These are phyloP conservation scores for Latheticus oryzae DNA, from an alignment of 2,888 invertebrate species.

Conservation along the genomic window DNA sequence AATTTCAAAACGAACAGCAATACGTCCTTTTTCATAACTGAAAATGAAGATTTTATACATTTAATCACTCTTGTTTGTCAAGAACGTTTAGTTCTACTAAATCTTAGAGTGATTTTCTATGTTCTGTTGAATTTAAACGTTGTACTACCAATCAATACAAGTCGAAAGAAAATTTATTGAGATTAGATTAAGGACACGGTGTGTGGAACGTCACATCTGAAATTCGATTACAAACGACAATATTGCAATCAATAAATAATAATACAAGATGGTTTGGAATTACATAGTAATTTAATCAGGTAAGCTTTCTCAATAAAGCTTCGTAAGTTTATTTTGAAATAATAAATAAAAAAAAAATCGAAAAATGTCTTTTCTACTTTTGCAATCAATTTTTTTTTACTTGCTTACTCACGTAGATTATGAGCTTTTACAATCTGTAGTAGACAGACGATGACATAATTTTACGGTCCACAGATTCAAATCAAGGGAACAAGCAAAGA, in stretches of 20 bases:
- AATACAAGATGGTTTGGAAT: slow-evolving; percentile 8
- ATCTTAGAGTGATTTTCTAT: slow-evolving; percentile 27
- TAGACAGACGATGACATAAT: slow-evolving; percentile 34
- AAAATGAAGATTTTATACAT: too few relatives aligned
- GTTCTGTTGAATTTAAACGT: slow-evolving; percentile 30
- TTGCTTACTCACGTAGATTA: slow-evolving; percentile 33
- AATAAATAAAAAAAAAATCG: slow-evolving; percentile 1
- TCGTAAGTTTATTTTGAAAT: neutral
- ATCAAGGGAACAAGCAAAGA: slow-evolving; percentile 35
- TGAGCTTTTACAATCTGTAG: slow-evolving; percentile 30
- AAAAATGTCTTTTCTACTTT: too few relatives aligned
- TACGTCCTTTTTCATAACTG: too few relatives aligned
- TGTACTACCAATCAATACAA: slow-evolving; percentile 22
- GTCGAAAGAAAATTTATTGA: slow-evolving; percentile 27
- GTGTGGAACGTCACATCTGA: slow-evolving; percentile 12
- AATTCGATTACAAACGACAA: slow-evolving; percentile 21
- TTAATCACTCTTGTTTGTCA: slow-evolving; percentile 4
- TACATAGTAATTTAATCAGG: slow-evolving; percentile 6
- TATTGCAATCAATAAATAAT: slow-evolving; percentile 20
- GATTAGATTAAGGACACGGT: slow-evolving; percentile 26
- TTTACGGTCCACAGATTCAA: slow-evolving; percentile 31
- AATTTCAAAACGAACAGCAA: too few relatives aligned
- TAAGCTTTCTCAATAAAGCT: slow-evolving; percentile 5
- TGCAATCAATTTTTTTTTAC: too few relatives aligned
- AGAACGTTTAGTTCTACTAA: slow-evolving; percentile 24